Evolutionary conservation across 1,140 invertebrate species (phyloP).

Genomic region (Cotesia typhae): DNA sequence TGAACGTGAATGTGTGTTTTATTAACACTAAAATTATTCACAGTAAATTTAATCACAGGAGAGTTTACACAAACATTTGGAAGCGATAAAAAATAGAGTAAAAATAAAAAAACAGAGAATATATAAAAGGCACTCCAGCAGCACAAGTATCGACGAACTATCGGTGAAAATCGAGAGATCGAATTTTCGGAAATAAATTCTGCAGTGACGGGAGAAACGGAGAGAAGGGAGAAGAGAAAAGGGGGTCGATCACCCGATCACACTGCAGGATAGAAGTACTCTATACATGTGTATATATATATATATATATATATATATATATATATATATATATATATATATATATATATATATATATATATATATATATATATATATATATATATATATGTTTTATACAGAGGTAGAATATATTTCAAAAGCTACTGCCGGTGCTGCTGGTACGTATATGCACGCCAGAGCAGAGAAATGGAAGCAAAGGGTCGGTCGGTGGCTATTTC

Average conservation of each 20-base stretch:
- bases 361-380: no score
- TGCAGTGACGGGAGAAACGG: constrained; percentile 36
- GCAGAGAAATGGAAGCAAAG: constrained; percentile 49
- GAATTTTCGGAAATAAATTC: constrained; percentile 53
- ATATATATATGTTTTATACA: no score
- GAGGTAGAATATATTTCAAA: constrained; percentile 56
- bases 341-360: no score
- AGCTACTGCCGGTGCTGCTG: constrained; percentile 36
- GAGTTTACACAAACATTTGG: constrained; percentile 12
- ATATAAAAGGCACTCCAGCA: constrained; percentile 12
- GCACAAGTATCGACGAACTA: constrained; percentile 3
- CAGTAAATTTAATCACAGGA: constrained; percentile 13
- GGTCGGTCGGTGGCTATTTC: constrained; percentile 61
- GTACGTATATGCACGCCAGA: no score
- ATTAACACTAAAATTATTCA: constrained; percentile 18
- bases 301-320: no score
- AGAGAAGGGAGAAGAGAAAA: no score
- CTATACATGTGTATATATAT: no score
- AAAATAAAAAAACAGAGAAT: not conserved
- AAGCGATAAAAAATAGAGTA: constrained; percentile 8
- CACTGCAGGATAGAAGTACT: not conserved
- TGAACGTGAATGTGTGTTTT: not conserved
- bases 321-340: no score
- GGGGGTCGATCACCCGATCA: not conserved
- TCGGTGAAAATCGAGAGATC: constrained; percentile 27